Conservation (phyloP, 2,888 invertebrate species). For the Busseola fusca region DNA sequence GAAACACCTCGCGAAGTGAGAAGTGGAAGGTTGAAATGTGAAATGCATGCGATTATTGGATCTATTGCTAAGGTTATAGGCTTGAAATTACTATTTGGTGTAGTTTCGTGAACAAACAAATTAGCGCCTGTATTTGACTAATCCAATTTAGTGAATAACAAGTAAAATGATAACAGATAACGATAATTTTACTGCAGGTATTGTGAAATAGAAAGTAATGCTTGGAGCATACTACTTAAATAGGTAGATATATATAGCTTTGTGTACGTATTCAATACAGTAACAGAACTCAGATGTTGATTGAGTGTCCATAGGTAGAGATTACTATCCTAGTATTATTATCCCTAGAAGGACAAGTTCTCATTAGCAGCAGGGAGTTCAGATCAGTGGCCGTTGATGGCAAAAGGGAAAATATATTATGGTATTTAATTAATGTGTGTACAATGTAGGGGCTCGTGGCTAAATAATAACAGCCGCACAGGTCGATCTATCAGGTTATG, state of each 20-base stretch:
- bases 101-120: conserved; percentile 50
- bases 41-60: conserved; percentile 13
- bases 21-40: not conserved
- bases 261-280: not conserved
- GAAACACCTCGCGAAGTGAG: not conserved
- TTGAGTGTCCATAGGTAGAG: not conserved
- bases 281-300: not conserved
- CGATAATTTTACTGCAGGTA: conserved; percentile 28
- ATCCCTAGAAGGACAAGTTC: too few relatives aligned
- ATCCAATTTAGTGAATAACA: conserved; percentile 59
- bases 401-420: too few relatives aligned
- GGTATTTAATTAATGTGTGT: too few relatives aligned
- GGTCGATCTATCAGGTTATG: too few relatives aligned
- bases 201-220: not conserved
- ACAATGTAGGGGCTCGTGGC: too few relatives aligned
- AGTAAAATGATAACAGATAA: conserved; percentile 54
- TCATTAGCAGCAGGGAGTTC: too few relatives aligned
- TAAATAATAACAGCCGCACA: too few relatives aligned
- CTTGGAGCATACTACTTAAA: not conserved
- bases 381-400: too few relatives aligned
- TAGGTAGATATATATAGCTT: not conserved
- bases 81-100: conserved; percentile 9
- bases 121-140: conserved; percentile 59
- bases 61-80: conserved; percentile 10
- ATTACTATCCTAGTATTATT: not conserved